Base-by-base conservation (phyloP, 2,113 vertebrate species). In the Nothobranchius furzeri region DNA sequence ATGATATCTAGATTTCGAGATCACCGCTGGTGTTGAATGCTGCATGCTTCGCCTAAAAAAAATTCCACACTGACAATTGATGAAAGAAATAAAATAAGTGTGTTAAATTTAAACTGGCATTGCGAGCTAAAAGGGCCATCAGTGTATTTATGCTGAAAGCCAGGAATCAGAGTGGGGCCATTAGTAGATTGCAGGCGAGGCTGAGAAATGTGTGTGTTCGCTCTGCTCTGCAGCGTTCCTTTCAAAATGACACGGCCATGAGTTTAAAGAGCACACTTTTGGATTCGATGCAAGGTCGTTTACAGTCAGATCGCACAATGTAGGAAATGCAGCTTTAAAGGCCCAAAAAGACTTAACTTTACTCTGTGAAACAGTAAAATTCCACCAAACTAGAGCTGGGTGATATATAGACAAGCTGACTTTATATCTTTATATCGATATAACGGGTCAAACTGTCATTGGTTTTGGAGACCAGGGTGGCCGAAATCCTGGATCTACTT, bases 121-220 rank as follows among this genome's bases (percentile, higher is more conserved):
- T 53, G 9, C 52, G 35, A 77, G 54, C 67, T 51, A 63, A 64
- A 70, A 70, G 57, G 15, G 47, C 15, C 14, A 20, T 75, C 20
- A 6, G 7, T 57, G 45, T 48, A 53, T 66, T 51, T 62, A 64
- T 0, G 1, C 56, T 56, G 25, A 73, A 70, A 65, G 59, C 24
- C 40, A 25, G 54, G 40, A 25, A 30, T 17, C 55, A 55, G 25
- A 58, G 53, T 58, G 59, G 35, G 0, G 0, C 65, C 62, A 76
- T 78, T 61, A 63, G 67, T 35, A 79, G 46, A 54, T 17, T 55
- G 57, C 43, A 24, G 35, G 13, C 24, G 63, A 75, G 24, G 46
- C 14, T 49, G 14, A 64, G 69, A 59, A 64, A 20, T 37, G 37
- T 40, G 7, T 46, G 70, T 10, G 50, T 42, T 60, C 13, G 37